Conservation (phyloP, 1,140 invertebrate genomes). For the Zaprionus taronus region DNA sequence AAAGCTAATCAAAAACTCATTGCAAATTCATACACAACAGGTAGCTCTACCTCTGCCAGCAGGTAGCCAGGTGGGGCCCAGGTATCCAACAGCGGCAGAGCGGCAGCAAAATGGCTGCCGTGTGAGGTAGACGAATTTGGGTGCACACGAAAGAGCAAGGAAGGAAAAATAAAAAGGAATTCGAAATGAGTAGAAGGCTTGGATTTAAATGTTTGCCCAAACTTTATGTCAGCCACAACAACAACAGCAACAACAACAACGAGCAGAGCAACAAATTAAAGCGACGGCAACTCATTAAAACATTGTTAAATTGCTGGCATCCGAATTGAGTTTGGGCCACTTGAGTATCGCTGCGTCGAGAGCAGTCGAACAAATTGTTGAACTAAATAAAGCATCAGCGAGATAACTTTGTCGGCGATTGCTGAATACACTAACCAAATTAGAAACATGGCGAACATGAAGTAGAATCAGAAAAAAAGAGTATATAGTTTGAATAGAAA, state of each 20-base stretch:
- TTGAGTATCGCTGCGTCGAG: neutral
- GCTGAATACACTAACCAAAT: neutral
- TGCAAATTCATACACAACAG: conserved; percentile 68
- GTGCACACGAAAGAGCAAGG: neutral
- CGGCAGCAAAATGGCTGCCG: neutral
- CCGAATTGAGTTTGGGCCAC: conserved; percentile 18
- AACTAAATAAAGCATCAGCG: neutral
- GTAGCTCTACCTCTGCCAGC: conserved; percentile 24
- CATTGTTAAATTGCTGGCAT: conserved; percentile 38
- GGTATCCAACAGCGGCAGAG: neutral
- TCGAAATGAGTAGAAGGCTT: conserved; percentile 46
- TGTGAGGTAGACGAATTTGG: conserved; percentile 14
- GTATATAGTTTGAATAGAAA: too few species aligned
- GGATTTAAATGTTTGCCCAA: conserved; percentile 54
- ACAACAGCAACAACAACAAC: neutral
- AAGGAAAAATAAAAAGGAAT: conserved; percentile 61
- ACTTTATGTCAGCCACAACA: conserved; percentile 35
- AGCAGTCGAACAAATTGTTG: neutral
- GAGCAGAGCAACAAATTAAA: neutral
- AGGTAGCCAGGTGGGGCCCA: neutral
- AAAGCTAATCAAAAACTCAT: conserved; percentile 78
- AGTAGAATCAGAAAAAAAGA: too few species aligned
- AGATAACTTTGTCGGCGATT: neutral
- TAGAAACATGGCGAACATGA: too few species aligned
- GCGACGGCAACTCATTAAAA: conserved; percentile 44